Evolutionary conservation across 1,140 invertebrate species (phyloP).

Genomic region (Teleogryllus occipitalis): DNA sequence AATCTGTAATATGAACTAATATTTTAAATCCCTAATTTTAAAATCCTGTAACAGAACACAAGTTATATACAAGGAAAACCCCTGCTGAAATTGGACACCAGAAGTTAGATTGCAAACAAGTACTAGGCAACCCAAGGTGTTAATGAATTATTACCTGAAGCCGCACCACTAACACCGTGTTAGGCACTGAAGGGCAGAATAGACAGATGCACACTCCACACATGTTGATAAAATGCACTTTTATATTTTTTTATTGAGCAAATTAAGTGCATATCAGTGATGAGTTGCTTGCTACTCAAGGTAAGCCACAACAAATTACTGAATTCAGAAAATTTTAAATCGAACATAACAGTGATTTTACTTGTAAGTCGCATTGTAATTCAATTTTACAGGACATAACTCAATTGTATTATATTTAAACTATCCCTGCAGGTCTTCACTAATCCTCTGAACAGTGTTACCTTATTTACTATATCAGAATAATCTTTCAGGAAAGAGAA

Average conservation of each 20-base stretch:
- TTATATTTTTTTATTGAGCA: not conserved
- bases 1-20: not conserved
- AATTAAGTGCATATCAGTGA: not conserved
- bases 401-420: no score
- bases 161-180: constrained; percentile 2
- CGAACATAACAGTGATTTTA: no score
- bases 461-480: no score
- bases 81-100: not conserved
- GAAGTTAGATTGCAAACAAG: not conserved
- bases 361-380: no score
- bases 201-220: not conserved
- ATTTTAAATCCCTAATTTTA: not conserved
- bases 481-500: no score
- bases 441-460: no score
- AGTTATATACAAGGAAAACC: not conserved
- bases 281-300: not conserved
- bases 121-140: not conserved
- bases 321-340: no score
- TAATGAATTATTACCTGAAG: constrained; percentile 5
- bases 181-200: not conserved
- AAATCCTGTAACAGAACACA: not conserved
- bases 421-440: no score
- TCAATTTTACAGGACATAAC: no score
- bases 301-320: no score
- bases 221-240: not conserved